Base-by-base conservation (phyloP, 2,888 invertebrate genomes). In the Ophonus ardosiacus region DNA sequence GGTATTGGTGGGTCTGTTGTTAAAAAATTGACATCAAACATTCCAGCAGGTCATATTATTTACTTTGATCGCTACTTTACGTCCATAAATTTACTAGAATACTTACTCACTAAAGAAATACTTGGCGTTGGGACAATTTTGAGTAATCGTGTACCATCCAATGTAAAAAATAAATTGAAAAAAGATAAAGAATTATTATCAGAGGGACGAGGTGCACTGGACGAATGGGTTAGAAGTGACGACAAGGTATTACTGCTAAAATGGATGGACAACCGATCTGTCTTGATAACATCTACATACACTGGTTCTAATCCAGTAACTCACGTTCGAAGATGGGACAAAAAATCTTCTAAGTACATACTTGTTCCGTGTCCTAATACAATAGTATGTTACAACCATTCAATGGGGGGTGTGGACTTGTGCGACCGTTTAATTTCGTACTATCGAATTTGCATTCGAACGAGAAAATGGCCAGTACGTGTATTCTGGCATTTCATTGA, bases 261-360 rank as follows among this genome's bases (percentile, higher is more conserved):
- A 86, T 90, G 89, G 89, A 88, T 87, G 82, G 89, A 89, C 76
- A 88, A 84, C 15, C 88, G 88, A 86, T 59, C 87, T 17, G 87
- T 89, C 13, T 8, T 65, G 7, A 65, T 65, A 31, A 31, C 65
- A 31, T 13, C 65, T 7, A 65, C 65, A 24, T 13, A 0, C 24
- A 13, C 31, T 5, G 65, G 31, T 13, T 24, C 65, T 31, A 24
- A 65, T 65, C 65, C 65, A 24, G 31, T 65, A 13, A 31, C 24
- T 24, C 10, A 65, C 21, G 31, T 31, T 2, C 0, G 13, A 57
- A 10, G 56, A 57, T 57, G 56, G 56, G 56, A 57, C 15, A 57
- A 57, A 57, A 57, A 57, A 57, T 57, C 15, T n/a, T 57, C 56
- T n/a, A 57, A 57, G 13, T 57, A 57, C 15, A 15, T 57, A 57